A percentile compares a stretch with the other conserved stretches of the same genome.
Evolutionary conservation across 2,888 invertebrate species (phyloP).

Genomic region (Alloscopus bannaensis): DNA sequence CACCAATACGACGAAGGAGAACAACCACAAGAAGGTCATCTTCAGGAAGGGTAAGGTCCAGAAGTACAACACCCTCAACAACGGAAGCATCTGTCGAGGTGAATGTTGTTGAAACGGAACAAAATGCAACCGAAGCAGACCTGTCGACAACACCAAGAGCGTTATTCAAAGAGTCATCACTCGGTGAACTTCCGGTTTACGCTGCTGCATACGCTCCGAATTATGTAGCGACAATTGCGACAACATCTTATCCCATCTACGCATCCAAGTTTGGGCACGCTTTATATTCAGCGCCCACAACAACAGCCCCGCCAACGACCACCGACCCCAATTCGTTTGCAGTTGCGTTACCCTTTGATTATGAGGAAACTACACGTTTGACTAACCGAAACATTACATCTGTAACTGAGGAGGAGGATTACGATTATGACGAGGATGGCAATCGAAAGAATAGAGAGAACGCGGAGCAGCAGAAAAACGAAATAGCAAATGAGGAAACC

Average conservation of each 20-base stretch:
- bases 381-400: neutral
- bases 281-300: conserved; percentile 27
- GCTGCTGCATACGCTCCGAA: conserved; percentile 37
- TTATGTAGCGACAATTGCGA: conserved; percentile 15
- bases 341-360: conserved; percentile 30
- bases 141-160: conserved; percentile 3
- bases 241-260: conserved; percentile 27
- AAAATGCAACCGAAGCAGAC: neutral
- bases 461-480: neutral
- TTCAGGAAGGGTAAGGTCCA: neutral
- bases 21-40: conserved; percentile 15
- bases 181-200: conserved; percentile 31
- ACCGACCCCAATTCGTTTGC: conserved; percentile 29
- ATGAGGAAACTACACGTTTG: neutral
- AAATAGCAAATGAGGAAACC: neutral
- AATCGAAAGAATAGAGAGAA: neutral
- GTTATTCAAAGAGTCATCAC: conserved; percentile 26
- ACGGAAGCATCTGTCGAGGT: neutral
- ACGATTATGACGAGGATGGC: conserved; percentile 7
- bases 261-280: conserved; percentile 26
- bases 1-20: conserved; percentile 18
- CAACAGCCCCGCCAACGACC: conserved; percentile 12
- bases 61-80: neutral
- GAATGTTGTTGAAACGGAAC: neutral
- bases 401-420: neutral